Percentiles rank a stretch among this genome's conserved stretches.
Evolutionary conservation across 2,888 invertebrate species (phyloP).

Genomic region (Eristalis intricaria): DNA sequence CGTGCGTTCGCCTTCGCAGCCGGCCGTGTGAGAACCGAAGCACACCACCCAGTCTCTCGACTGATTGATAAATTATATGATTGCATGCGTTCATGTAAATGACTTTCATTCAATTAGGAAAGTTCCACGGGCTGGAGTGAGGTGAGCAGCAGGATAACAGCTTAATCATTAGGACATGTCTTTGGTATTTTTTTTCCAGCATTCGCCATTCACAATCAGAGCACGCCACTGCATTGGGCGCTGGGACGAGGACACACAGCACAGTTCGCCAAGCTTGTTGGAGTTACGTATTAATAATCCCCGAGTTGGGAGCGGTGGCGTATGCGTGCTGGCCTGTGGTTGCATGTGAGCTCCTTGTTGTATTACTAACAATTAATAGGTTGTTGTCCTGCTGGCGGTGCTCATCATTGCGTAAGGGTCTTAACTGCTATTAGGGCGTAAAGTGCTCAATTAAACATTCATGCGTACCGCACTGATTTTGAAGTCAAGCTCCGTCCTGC

Average conservation of each 20-base stretch:
- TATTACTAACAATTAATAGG: conserved; percentile 46
- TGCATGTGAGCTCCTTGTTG: conserved; percentile 21
- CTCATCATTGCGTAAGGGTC: conserved; percentile 30
- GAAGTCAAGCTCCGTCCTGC: not conserved
- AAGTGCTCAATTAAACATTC: conserved; percentile 39
- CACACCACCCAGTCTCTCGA: not conserved
- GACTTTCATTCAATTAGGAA: conserved; percentile 15
- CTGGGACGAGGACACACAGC: not conserved
- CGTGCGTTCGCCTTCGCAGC: not conserved
- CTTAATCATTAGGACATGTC: not conserved
- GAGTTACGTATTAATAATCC: not conserved
- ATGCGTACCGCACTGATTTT: not conserved
- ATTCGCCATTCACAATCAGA: not conserved
- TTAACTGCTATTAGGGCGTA: conserved; percentile 20
- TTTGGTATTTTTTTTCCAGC: not conserved
- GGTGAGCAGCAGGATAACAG: not conserved
- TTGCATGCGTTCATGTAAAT: conserved; percentile 23
- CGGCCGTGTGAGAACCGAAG: conserved; percentile 30
- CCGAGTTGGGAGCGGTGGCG: not conserved
- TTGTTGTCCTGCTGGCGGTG: conserved; percentile 26
- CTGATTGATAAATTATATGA: conserved; percentile 45
- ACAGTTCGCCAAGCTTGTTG: not conserved
- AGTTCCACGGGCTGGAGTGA: not conserved
- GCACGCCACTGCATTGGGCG: not conserved
- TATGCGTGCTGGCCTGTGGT: not conserved